phyloP scores from a whole-genome alignment of 30 jellyfish, hydroid and myxozoan species.

The Aurelia aurita region DNA sequence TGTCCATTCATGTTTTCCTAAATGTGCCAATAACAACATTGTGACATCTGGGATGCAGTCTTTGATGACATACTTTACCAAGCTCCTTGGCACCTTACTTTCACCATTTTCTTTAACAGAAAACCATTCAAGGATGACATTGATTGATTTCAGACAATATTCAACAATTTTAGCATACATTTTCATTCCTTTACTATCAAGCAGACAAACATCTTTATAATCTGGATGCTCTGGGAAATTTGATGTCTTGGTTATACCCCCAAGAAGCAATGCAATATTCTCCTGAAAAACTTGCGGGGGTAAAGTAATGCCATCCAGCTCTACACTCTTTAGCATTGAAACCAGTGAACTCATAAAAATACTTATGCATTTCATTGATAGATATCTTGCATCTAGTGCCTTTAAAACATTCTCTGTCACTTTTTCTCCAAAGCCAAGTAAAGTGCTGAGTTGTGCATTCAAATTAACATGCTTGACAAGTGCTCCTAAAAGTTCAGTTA shows the following conservation, averaged over 20 bases:
- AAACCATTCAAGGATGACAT: not conserved
- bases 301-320: no score
- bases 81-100: not conserved
- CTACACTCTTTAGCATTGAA: no score
- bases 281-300: no score
- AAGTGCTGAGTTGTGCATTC: not conserved
- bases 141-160: constrained; percentile 3
- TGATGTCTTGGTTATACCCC: not conserved
- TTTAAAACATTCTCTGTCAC: not conserved
- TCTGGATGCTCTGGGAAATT: constrained; percentile 51
- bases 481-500: not conserved
- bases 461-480: not conserved
- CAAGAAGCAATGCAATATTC: not conserved
- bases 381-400: not conserved
- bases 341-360: no score
- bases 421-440: not conserved
- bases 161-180: not conserved
- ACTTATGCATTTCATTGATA: not conserved
- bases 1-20: constrained; percentile 56
- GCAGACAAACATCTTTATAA: constrained; percentile 38
- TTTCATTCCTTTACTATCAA: constrained; percentile 14
- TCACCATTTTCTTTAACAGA: not conserved
- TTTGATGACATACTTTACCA: constrained; percentile 1
- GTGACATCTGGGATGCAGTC: constrained; percentile 1
- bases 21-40: constrained; percentile 1